Conservation (phyloP, 2,888 invertebrate species). For the Cetonia aurata region DNA sequence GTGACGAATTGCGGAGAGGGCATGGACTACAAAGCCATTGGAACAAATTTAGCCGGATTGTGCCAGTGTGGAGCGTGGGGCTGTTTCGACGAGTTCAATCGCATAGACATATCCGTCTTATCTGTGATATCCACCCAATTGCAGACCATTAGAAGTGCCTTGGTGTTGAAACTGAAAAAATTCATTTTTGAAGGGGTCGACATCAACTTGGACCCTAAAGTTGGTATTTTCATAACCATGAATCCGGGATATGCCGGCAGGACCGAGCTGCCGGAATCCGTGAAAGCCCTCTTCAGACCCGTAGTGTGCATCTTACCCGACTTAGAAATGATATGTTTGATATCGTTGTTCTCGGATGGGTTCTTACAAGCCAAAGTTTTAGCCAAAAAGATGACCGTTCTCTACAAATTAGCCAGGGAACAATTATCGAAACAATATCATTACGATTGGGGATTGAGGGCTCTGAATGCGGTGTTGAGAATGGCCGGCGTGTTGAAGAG, state of each 20-base stretch:
- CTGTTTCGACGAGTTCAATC: constrained; percentile 95
- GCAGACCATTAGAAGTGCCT: constrained; percentile 88
- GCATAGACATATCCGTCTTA: constrained; percentile 91
- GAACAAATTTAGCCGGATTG: constrained; percentile 80
- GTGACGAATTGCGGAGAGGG: constrained; percentile 95
- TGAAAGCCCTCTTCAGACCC: constrained; percentile 91
- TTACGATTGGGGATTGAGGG: constrained; percentile 94
- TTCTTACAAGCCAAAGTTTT: constrained; percentile 90
- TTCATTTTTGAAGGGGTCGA: constrained; percentile 78
- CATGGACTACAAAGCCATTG: constrained; percentile 90
- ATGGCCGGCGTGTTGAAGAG: constrained; percentile 92
- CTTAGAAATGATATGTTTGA: constrained; percentile 90
- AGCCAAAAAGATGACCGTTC: constrained; percentile 94
- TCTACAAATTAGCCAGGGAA: constrained; percentile 88
- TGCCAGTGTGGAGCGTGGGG: constrained; percentile 96
- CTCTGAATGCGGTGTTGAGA: constrained; percentile 89
- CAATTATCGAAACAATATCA: constrained; percentile 94
- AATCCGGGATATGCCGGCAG: constrained; percentile 94
- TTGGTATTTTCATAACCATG: constrained; percentile 96
- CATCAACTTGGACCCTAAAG: constrained; percentile 84
- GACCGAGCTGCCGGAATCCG: constrained; percentile 92
- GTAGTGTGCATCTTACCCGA: constrained; percentile 95
- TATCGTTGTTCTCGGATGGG: constrained; percentile 93
- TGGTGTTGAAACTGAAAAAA: constrained; percentile 79
- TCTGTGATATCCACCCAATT: constrained; percentile 94